Base-by-base conservation (phyloP, 2,797 vertebrate genomes). In the Menidia menidia region DNA sequence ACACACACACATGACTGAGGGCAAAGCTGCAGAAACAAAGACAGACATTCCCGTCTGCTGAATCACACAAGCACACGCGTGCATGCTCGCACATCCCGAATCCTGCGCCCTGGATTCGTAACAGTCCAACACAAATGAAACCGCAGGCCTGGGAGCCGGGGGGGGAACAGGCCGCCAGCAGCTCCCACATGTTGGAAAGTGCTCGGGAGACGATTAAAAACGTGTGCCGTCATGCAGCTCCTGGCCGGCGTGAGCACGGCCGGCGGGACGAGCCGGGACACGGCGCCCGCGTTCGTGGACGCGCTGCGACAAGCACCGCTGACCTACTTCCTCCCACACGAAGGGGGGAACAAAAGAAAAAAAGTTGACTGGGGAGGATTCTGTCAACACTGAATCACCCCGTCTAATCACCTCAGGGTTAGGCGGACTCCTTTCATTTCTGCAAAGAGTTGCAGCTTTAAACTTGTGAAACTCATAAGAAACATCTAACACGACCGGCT, bases 21-120 rank as follows among this genome's bases (percentile, higher is more conserved):
- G 76, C 68, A 86, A 83, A 81, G 75, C 78, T 25, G 50, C 76
- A 63, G 82, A 83, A 78, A 87, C 68, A 71, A 73, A 88, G 87
- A 78, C 77, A 82, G 78, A 75, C 86, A 84, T 88, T 89, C 87
- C 85, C 86, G 63, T 83, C 73, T 80, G 76, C 71, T 87, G 83
- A 89, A 87, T 87, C 89, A 86, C 77, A 12, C 78, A 61, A 74
- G 82, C 67, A 75, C 64, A 75, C 65, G 70, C 88, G 88, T 75
- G 78, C 85, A 81, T 33, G 31, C 71, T 44, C 16, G 55, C 73
- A 68, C 82, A 78, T 80, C 77, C 75, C 85, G 75, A 87, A 75
- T 60, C 52, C 68, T 30, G 61, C 41, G 44, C 59, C 60, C 78
- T 60, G 69, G 82, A 68, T 80, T 77, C 6, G 3, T 44, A 68